Evolutionary conservation across 2,797 vertebrate genomes (phyloP).

Genomic region (Semotilus atromaculatus): DNA sequence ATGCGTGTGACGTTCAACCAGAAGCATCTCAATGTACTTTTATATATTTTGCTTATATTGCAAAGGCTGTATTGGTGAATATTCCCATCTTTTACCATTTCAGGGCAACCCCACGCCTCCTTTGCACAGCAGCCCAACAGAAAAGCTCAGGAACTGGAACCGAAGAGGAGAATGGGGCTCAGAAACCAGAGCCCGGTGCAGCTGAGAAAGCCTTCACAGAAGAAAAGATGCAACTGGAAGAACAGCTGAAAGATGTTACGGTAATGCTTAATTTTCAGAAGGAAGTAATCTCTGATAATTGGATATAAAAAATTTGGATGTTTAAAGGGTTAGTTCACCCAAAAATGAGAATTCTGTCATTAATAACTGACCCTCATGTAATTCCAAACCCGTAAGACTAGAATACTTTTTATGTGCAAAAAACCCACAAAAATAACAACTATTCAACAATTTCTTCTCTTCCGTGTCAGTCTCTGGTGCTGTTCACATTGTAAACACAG

Average conservation of each 20-base stretch:
- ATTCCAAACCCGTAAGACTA: no score
- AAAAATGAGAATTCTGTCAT: no score
- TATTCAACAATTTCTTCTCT: no score
- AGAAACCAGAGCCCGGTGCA: constrained; percentile 75
- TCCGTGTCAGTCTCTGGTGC: no score
- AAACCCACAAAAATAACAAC: no score
- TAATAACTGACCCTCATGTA: no score
- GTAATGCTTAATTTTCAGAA: constrained; percentile 69
- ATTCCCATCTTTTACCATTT: not conserved
- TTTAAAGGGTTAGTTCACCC: not conserved
- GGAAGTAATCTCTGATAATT: not conserved
- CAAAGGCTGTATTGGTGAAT: not conserved
- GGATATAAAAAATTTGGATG: not conserved
- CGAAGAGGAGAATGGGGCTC: constrained; percentile 78
- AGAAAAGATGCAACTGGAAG: constrained; percentile 90
- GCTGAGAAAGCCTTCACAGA: constrained; percentile 79
- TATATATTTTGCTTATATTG: not conserved
- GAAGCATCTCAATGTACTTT: no score
- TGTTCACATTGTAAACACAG: no score
- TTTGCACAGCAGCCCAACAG: constrained; percentile 90
- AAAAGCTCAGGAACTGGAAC: constrained; percentile 79
- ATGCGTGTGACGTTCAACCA: no score
- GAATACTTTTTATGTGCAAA: no score
- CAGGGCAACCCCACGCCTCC: constrained; percentile 76
- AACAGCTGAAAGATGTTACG: constrained; percentile 87